Conservation (phyloP, 2,888 invertebrate species). For the Torymus texanus region DNA sequence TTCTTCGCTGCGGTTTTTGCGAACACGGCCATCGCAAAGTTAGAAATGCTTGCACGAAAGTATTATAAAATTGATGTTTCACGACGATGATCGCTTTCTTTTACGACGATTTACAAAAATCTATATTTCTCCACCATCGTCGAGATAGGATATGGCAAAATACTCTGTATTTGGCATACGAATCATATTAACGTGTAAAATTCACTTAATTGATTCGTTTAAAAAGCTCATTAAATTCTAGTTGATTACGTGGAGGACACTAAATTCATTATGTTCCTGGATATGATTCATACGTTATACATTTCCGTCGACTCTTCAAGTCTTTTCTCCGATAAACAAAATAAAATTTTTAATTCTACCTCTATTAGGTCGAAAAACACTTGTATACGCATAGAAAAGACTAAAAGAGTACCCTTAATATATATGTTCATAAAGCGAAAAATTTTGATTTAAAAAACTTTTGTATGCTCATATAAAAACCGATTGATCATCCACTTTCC, state of each 20-base stretch:
- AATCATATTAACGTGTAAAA: conserved; percentile 49
- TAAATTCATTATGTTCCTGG: conserved; percentile 21
- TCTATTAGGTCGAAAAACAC: neutral
- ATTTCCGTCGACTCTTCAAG: conserved; percentile 7
- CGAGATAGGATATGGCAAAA: conserved; percentile 58
- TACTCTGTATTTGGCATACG: conserved; percentile 59
- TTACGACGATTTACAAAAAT: conserved; percentile 47
- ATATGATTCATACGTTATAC: conserved; percentile 34
- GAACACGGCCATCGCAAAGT: conserved; percentile 43
- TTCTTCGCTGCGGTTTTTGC: conserved; percentile 35
- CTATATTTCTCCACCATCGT: conserved; percentile 31
- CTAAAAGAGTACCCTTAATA: conserved; percentile 16
- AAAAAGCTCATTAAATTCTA: conserved; percentile 52
- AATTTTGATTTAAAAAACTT: conserved; percentile 44
- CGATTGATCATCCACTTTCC: conserved; percentile 40
- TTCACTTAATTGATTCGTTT: conserved; percentile 32
- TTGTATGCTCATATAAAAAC: conserved; percentile 37
- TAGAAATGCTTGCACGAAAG: conserved; percentile 48
- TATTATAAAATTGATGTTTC: conserved; percentile 42
- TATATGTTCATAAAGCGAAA: neutral
- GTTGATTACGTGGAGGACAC: conserved; percentile 40
- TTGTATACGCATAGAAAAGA: conserved; percentile 24
- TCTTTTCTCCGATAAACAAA: conserved; percentile 36
- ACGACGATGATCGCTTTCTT: conserved; percentile 33
- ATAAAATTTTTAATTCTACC: neutral